Evolutionary conservation across 2,113 vertebrate genomes (phyloP).

Genomic region (Odocoileus virginianus): DNA sequence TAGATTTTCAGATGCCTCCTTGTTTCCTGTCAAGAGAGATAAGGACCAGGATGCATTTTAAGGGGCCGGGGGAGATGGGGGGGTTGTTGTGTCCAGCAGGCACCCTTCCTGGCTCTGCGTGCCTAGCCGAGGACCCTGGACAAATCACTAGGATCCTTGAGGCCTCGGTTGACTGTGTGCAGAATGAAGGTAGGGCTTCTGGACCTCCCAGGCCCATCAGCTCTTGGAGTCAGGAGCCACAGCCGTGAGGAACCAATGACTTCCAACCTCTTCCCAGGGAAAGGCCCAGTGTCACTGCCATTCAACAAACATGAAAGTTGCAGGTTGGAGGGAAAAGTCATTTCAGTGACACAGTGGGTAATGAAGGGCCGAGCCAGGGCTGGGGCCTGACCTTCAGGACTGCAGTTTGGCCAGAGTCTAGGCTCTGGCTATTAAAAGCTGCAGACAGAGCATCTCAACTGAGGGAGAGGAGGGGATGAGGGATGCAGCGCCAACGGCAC

Average conservation of each 20-base stretch:
- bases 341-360: background rate
- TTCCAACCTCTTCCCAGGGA: background rate
- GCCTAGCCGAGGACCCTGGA: background rate
- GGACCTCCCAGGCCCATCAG: background rate
- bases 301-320: background rate
- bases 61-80: background rate
- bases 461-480: background rate
- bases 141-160: background rate
- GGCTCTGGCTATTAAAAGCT: background rate
- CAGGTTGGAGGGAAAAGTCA: background rate
- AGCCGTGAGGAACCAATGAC: too few relatives aligned
- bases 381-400: background rate
- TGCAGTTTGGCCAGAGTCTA: background rate
- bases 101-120: background rate
- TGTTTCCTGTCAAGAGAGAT: background rate
- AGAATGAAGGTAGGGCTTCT: background rate
- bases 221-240: rapidly evolving
- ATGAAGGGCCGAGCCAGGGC: background rate
- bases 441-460: background rate
- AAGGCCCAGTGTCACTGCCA: too few relatives aligned
- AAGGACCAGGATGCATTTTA: rapidly evolving
- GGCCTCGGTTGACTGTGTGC: background rate
- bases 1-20: background rate
- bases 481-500: rapidly evolving
- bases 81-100: too few relatives aligned